These are phyloP conservation scores for Meandrusa payeni DNA, from an alignment of 2,888 invertebrate genomes.

Conservation along the genomic window DNA sequence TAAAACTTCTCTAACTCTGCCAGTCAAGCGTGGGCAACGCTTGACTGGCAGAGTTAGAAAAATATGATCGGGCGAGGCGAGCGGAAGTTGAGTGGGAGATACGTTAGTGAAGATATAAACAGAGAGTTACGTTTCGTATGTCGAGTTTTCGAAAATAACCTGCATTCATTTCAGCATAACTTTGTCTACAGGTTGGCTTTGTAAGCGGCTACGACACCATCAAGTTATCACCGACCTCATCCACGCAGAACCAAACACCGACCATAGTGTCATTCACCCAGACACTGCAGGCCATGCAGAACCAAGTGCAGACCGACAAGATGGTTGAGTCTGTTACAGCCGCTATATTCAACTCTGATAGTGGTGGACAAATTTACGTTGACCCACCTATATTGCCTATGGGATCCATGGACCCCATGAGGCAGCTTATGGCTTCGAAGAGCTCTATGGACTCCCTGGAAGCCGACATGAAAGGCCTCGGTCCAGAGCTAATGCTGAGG, in stretches of 20 bases:
- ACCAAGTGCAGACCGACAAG: conserved; percentile 75
- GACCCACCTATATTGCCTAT: conserved; percentile 47
- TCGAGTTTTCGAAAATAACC: too few species aligned
- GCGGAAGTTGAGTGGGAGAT: too few species aligned
- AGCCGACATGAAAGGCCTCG: conserved; percentile 56
- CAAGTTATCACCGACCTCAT: conserved; percentile 77
- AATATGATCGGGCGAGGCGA: too few species aligned
- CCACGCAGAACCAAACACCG: conserved; percentile 52
- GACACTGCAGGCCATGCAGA: conserved; percentile 71
- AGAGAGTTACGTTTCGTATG: too few species aligned
- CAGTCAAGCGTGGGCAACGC: too few species aligned
- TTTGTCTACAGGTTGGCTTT: conserved; percentile 46
- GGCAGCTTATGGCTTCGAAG: conserved; percentile 55
- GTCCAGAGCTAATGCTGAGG: conserved; percentile 54
- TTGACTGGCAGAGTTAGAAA: too few species aligned
- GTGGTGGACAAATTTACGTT: conserved; percentile 56
- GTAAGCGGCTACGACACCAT: conserved; percentile 68
- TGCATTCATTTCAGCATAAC: too few species aligned
- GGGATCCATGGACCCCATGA: conserved; percentile 46
- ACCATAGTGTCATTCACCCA: conserved; percentile 65
- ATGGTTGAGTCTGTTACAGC: conserved; percentile 76
- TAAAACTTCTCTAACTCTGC: too few species aligned
- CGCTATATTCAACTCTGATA: conserved; percentile 70
- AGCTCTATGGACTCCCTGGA: conserved; percentile 43
- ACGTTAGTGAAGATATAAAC: too few species aligned